Percentiles rank a stretch among this genome's conserved stretches.
phyloP scores from a whole-genome alignment of 2,797 vertebrate species.

The Acomys russatus region DNA sequence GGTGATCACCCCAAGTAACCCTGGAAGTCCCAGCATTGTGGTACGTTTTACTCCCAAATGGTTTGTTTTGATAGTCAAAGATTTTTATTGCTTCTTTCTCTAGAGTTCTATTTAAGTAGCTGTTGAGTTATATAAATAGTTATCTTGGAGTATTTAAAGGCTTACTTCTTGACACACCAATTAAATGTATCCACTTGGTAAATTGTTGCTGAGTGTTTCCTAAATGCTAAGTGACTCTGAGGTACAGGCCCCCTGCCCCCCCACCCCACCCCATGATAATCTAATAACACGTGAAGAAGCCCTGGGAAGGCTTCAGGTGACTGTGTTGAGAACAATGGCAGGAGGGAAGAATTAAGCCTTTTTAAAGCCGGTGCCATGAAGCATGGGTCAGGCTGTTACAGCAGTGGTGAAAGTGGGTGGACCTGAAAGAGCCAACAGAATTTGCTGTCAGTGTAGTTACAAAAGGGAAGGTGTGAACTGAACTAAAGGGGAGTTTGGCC shows the following conservation, averaged over 20 bases:
- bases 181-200: background rate
- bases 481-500: background rate
- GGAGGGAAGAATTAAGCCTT: background rate
- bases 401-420: background rate
- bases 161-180: conserved; percentile 8
- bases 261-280: too few species aligned
- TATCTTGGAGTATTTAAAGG: conserved; percentile 41
- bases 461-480: background rate
- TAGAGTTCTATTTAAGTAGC: conserved; percentile 43
- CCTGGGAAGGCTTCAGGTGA: background rate
- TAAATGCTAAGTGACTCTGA: background rate
- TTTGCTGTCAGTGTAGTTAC: conserved; percentile 25
- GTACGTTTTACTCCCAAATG: background rate
- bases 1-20: background rate
- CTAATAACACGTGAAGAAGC: background rate
- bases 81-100: conserved; percentile 49
- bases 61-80: background rate
- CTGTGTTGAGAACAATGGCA: background rate
- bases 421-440: conserved; percentile 2
- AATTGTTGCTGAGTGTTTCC: background rate
- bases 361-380: background rate
- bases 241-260: background rate
- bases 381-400: background rate
- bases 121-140: conserved; percentile 30
- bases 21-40: background rate